These are phyloP conservation scores for Hoplostethus atlanticus DNA, from an alignment of 2,797 vertebrate species.

Conservation along the genomic window DNA sequence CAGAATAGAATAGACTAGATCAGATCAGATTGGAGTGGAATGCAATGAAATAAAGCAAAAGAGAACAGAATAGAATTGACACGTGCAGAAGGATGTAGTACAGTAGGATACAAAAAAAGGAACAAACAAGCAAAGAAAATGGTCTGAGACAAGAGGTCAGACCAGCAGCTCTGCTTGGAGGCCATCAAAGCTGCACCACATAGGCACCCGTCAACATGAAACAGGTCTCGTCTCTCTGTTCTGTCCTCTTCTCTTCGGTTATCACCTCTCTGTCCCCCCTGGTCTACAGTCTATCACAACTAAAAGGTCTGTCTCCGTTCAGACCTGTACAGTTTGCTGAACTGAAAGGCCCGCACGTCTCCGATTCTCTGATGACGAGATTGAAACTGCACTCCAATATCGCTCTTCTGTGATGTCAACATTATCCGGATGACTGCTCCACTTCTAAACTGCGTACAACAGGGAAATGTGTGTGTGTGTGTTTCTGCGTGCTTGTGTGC, in stretches of 20 bases:
- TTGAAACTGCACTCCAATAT: constrained; percentile 41
- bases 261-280: constrained; percentile 7
- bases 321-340: constrained; percentile 19
- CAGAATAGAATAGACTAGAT: neutral
- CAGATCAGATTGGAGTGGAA: too few relatives aligned
- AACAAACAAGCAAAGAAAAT: neutral
- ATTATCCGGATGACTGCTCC: constrained; percentile 55
- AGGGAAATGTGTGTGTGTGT: neutral
- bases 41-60: too few relatives aligned
- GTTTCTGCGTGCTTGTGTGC: neutral
- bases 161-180: constrained; percentile 18
- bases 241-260: constrained; percentile 19
- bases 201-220: constrained; percentile 11
- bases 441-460: constrained; percentile 21
- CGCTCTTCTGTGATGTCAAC: constrained; percentile 46
- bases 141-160: constrained; percentile 27
- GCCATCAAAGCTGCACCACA: constrained; percentile 3
- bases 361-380: constrained; percentile 30
- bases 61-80: too few relatives aligned
- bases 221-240: neutral
- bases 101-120: neutral
- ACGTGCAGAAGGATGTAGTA: neutral
- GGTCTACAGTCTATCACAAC: neutral
- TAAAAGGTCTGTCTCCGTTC: constrained; percentile 21
- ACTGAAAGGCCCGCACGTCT: constrained; percentile 10